Percentiles rank a stretch among this genome's conserved stretches.
Conservation (phyloP, 2,888 invertebrate genomes). For the Pharmacophagus antenor region DNA sequence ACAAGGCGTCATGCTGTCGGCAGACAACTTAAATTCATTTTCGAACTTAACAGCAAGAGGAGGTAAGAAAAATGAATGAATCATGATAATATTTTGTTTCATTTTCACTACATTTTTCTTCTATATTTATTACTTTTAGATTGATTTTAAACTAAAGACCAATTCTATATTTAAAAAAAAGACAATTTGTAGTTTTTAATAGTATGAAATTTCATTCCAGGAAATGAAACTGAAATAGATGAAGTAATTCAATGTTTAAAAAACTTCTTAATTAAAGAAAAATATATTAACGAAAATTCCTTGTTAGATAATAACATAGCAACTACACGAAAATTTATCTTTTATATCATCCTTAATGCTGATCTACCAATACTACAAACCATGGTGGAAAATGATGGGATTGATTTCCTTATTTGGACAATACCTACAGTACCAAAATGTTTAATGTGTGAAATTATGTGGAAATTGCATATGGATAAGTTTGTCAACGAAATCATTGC, state of each 20-base stretch:
- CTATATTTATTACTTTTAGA: not conserved
- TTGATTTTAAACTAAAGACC: too few relatives aligned
- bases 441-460: constrained; percentile 66
- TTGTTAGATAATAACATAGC: constrained; percentile 38
- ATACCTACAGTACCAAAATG: constrained; percentile 60
- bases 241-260: constrained; percentile 47
- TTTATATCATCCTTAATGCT: constrained; percentile 63
- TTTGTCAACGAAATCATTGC: constrained; percentile 61
- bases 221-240: constrained; percentile 64
- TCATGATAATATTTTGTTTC: too few relatives aligned
- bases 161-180: too few relatives aligned
- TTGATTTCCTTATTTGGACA: constrained; percentile 62
- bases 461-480: constrained; percentile 57
- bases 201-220: constrained; percentile 46
- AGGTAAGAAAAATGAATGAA: constrained; percentile 51
- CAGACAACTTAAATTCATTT: constrained; percentile 58
- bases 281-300: constrained; percentile 47
- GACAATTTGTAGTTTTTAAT: too few relatives aligned
- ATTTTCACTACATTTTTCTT: too few relatives aligned
- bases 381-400: constrained; percentile 55
- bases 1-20: constrained; percentile 64
- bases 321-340: constrained; percentile 53
- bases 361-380: constrained; percentile 55
- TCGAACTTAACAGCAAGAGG: constrained; percentile 57
- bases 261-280: constrained; percentile 51